Evolutionary conservation across 2,888 invertebrate species (phyloP).

Genomic region (Stenichneumon culpator): DNA sequence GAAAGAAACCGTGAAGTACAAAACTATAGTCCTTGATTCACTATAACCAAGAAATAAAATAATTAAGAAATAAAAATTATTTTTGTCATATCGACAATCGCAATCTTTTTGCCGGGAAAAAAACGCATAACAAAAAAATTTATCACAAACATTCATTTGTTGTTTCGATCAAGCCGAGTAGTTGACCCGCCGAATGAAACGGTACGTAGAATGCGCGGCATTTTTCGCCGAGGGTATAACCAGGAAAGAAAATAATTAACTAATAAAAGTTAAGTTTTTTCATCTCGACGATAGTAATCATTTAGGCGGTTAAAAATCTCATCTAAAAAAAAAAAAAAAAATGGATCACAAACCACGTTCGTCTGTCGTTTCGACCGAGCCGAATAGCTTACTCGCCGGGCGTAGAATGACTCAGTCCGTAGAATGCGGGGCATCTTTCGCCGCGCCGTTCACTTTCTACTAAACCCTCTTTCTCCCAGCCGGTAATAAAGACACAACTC

Average conservation of each 20-base stretch:
- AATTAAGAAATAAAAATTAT: constrained; percentile 16
- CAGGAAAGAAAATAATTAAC: no score
- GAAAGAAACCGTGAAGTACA: not conserved
- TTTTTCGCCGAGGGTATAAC: constrained; percentile 24
- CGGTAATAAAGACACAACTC: constrained; percentile 79
- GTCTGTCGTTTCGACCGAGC: not conserved
- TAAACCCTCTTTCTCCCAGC: constrained; percentile 33
- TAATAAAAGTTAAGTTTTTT: no score
- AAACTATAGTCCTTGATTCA: not conserved
- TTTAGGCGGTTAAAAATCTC: no score
- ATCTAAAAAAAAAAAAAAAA: no score
- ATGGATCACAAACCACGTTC: no score
- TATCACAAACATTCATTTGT: no score
- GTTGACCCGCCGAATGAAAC: constrained; percentile 67
- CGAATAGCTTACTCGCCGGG: not conserved
- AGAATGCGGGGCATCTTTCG: constrained; percentile 76
- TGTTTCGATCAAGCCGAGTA: not conserved
- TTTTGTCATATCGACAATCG: not conserved
- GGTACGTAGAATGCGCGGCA: constrained; percentile 78
- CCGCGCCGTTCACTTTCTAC: constrained; percentile 45
- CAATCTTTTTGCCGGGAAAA: no score
- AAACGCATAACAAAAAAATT: no score
- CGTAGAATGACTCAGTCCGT: constrained; percentile 74
- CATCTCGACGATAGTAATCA: no score
- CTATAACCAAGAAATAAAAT: not conserved